Base-by-base conservation (phyloP, 2,113 vertebrate species). In the Eidolon helvum region DNA sequence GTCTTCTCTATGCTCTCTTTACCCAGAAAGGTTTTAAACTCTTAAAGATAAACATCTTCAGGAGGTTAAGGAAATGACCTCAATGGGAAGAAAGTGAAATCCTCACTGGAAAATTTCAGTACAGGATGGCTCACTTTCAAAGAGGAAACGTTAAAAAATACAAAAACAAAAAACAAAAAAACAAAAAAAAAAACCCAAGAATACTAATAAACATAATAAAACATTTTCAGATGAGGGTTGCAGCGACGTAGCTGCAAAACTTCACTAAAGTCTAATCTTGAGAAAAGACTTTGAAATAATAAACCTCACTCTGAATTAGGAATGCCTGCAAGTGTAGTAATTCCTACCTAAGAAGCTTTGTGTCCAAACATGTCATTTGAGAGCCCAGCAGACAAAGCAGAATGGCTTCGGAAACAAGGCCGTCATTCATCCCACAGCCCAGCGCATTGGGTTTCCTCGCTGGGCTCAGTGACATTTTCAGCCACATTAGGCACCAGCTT, bases 311-410 rank as follows among this genome's bases (percentile, higher is more conserved):
- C 87, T 82, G 92, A 87, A 94, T 95, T 87, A 96, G 94, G 83
- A 87, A 87, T 0, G 35, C 78, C 85, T 83, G 89, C 96, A 75
- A 97, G 93, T 79, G 88, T 93, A 95, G 96, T 96, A 59, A 94
- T 98, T 97, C 97, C 96, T 96, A 97, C 96, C 97, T 97, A 93
- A 95, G 96, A 92, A 86, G 86, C 86, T 97, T 97, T 98, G 97
- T 97, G 91, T 97, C 97, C 96, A 97, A 96, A 97, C 97, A 97
- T 98, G 97, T 97, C 97, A 97, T 94, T 83, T 77, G 97, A 97
- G 97, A 97, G 89, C 48, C 43, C 57, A 2, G 92, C 80, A 45
- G 94, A 98, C 97, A 98, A 95, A 95, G 93, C 85, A 90, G 94
- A 86, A 40, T 43, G 88, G 66, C 82, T 80, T 43, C 55, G 35